Conservation (phyloP, 2,113 vertebrate species). For the Lethenteron reissneri region DNA sequence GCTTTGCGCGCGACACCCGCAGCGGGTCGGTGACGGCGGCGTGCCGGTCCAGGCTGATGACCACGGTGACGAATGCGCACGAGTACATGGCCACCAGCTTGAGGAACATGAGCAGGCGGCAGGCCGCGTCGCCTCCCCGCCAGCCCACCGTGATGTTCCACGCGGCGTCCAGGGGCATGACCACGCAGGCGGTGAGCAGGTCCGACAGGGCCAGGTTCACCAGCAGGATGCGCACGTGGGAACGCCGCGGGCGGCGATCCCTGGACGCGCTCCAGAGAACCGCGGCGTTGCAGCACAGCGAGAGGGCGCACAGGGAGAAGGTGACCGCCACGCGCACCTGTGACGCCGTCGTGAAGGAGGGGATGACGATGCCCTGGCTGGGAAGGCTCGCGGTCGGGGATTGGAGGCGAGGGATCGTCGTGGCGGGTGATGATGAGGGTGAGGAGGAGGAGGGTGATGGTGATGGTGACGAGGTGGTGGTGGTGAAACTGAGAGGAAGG, state of each 20-base stretch:
- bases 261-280: constrained; percentile 29
- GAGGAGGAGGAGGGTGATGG: too few species aligned
- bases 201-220: constrained; percentile 43
- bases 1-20: constrained; percentile 31
- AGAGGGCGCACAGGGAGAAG: constrained; percentile 29
- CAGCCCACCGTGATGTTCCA: constrained; percentile 66
- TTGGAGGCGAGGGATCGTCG: too few species aligned
- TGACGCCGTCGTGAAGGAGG: constrained; percentile 45
- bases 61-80: constrained; percentile 45
- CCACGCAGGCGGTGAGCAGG: constrained; percentile 41
- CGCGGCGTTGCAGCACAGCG: constrained; percentile 30
- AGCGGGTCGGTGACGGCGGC: constrained; percentile 44
- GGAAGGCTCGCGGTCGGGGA: too few species aligned
- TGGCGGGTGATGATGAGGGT: too few species aligned
- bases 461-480: too few species aligned
- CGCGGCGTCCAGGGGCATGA: constrained; percentile 50
- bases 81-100: constrained; percentile 57
- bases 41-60: constrained; percentile 52
- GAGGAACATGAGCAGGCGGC: constrained; percentile 49
- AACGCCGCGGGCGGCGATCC: constrained; percentile 25
- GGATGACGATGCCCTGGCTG: constrained; percentile 10
- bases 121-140: constrained; percentile 37
- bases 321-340: constrained; percentile 43
- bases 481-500: too few species aligned
- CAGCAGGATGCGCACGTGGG: constrained; percentile 41